Evolutionary conservation across 2,888 invertebrate species (phyloP), one percentile per base, ranked within the genome.

Genomic region (Dicranocentrus wangi): DNA sequence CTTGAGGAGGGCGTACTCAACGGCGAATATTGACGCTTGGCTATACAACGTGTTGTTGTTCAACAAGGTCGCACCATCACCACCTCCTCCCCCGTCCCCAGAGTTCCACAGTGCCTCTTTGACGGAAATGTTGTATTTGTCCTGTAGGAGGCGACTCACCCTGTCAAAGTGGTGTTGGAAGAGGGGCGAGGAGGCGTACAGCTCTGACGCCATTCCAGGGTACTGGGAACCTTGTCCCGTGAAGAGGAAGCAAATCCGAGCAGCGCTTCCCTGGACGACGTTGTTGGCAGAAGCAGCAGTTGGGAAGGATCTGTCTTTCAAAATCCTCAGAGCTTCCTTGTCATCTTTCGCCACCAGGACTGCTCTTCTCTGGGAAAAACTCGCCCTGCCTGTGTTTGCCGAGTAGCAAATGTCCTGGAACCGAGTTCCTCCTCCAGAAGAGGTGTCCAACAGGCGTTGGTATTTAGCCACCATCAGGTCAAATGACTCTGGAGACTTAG

Each of bases 161-260:
- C 39, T 65, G 23, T 78, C 53, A 17, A 81, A 69, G 7, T 58
- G 7, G 0, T 15, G 1, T 8, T 47, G 27, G 42, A 83, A 83
- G 1, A 63, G n/a, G n/a, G n/a, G n/a, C n/a, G n/a, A n/a, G n/a
- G n/a, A n/a, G n/a, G n/a, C n/a, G n/a, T n/a, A n/a, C 17, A 13
- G 71, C 42, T 15, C 13, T 23, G 7, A 27, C 21, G n/a, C 43
- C 25, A 28, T 78, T 2, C 43, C 65, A 0, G 42, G 39, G 28
- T 70, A 82, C 21, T 82, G 82, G 0, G 76, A 69, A 1, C 82
- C 65, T 13, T 55, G 55, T n/a, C 63, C 63, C 1, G 63, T 28
- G 32, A 63, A 63, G 7, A 63, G 32, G 21, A 63, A 63, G 15
- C 63, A 63, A 13, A 63, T 39, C 2, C 8, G 21, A 1, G 8